phyloP scores from a whole-genome alignment of 2,113 vertebrate genomes.

The Eonycteris spelaea region DNA sequence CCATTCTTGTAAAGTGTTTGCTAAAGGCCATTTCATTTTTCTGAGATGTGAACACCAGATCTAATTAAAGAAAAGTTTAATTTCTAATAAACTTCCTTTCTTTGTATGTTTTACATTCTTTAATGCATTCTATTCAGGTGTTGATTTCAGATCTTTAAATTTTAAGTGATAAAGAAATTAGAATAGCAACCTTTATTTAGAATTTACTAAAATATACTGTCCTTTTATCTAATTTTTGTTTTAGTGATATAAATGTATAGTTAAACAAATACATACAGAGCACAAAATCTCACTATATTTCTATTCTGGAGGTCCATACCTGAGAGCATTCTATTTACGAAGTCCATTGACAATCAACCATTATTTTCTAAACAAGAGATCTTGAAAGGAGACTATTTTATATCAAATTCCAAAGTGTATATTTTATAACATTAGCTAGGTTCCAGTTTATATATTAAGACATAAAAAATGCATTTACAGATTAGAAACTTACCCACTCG shows the following conservation, averaged over 20 bases:
- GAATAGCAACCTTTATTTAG: not conserved
- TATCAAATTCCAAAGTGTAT: not conserved
- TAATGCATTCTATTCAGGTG: not conserved
- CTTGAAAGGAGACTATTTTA: not conserved
- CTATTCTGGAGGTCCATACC: not conserved
- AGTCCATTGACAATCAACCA: not conserved
- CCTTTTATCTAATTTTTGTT: not conserved
- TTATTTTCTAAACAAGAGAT: constrained; percentile 11
- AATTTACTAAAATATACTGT: not conserved
- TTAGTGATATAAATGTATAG: not conserved
- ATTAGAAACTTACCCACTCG: not conserved
- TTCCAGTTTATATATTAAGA: not conserved
- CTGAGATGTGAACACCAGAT: constrained; percentile 58
- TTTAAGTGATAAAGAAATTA: not conserved
- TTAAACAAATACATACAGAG: not conserved
- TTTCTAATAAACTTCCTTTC: constrained; percentile 55
- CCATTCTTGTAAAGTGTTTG: constrained; percentile 55
- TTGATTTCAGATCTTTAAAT: constrained; percentile 41
- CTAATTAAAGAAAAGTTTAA: constrained; percentile 59
- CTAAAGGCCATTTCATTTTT: constrained; percentile 69
- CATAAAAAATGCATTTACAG: not conserved
- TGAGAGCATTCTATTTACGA: not conserved
- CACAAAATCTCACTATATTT: not conserved
- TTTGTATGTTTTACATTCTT: constrained; percentile 7
- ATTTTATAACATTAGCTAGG: not conserved